phyloP scores from a whole-genome alignment of 1,140 invertebrate genomes.

The Sinella curviseta region DNA sequence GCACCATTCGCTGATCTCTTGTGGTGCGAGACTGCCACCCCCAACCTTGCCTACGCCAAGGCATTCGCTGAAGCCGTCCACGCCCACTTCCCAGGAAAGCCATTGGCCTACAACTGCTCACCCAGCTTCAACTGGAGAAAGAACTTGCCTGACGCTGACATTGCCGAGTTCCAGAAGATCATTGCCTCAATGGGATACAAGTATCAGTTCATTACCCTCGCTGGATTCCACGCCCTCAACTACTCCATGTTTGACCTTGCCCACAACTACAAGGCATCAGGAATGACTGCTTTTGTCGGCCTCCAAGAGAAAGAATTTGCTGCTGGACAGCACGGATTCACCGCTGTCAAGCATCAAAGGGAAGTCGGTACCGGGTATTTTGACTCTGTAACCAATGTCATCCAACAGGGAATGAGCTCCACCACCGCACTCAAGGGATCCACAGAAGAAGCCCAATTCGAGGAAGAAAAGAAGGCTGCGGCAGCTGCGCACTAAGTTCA shows the following conservation, averaged over 20 bases:
- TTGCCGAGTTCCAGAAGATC: conserved; percentile 56
- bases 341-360: conserved; percentile 56
- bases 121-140: conserved; percentile 56
- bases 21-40: conserved; percentile 56
- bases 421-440: conserved; percentile 54
- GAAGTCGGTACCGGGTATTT: conserved; percentile 57
- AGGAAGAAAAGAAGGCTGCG: not conserved
- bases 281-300: conserved; percentile 55
- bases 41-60: conserved; percentile 52
- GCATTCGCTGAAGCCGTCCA: conserved; percentile 55
- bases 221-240: conserved; percentile 55
- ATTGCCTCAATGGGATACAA: conserved; percentile 56
- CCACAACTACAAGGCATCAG: conserved; percentile 51
- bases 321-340: conserved; percentile 53
- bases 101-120: conserved; percentile 56
- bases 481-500: not conserved
- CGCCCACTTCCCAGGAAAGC: conserved; percentile 53
- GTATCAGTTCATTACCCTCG: conserved; percentile 56
- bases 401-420: conserved; percentile 53
- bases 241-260: conserved; percentile 55
- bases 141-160: conserved; percentile 52
- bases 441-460: conserved; percentile 56
- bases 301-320: conserved; percentile 55
- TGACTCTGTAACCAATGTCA: conserved; percentile 52
- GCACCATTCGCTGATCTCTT: conserved; percentile 55